Conservation (phyloP, 2,888 invertebrate species). For the Hydrotaea cyrtoneurina region DNA sequence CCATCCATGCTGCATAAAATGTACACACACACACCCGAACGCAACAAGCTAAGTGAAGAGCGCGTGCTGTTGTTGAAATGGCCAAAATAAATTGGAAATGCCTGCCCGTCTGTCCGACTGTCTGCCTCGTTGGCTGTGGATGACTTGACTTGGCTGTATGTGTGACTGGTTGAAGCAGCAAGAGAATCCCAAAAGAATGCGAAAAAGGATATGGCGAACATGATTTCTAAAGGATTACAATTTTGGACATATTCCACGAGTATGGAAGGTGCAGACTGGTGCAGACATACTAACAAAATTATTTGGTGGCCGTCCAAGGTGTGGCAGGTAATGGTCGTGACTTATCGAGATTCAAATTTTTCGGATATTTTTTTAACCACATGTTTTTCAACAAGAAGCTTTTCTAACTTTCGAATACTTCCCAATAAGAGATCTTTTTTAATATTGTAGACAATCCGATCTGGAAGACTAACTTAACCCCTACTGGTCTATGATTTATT, state of each 20-base stretch:
- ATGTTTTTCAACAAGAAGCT: no score
- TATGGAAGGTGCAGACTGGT: no score
- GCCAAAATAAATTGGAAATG: constrained; percentile 5
- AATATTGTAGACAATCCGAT: no score
- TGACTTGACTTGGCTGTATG: not conserved
- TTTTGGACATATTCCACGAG: no score
- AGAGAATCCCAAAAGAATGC: not conserved
- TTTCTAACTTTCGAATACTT: no score
- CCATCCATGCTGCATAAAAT: not conserved
- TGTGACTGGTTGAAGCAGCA: not conserved
- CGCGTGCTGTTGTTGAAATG: constrained; percentile 24
- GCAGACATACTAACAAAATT: no score
- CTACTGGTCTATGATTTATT: not conserved
- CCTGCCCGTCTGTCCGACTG: not conserved
- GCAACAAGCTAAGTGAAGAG: not conserved
- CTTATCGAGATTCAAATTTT: no score
- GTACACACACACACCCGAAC: not conserved
- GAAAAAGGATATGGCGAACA: not conserved
- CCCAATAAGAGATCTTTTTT: no score
- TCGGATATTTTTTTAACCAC: no score
- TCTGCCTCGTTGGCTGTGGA: not conserved
- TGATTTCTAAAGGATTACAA: not conserved
- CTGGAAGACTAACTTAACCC: no score
- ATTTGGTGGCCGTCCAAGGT: no score
- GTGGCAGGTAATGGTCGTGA: no score